These are phyloP conservation scores for Zaprionus kolodkinae DNA, from an alignment of 1,140 invertebrate species.

Conservation along the genomic window DNA sequence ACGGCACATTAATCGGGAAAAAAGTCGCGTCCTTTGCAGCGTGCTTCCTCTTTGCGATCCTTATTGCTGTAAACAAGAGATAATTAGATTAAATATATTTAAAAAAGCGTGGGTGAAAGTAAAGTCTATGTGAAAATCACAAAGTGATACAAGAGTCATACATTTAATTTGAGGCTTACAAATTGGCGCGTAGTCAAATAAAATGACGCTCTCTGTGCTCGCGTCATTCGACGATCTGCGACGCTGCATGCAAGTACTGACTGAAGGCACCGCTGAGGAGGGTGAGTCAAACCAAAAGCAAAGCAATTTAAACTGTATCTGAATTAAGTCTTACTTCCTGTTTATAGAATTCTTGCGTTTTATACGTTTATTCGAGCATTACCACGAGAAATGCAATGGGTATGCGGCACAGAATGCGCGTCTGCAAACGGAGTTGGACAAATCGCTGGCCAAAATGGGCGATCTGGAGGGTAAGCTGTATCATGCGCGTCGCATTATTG, in stretches of 20 bases:
- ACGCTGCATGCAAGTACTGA: constrained; percentile 87
- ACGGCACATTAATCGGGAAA: constrained; percentile 61
- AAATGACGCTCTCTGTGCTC: constrained; percentile 85
- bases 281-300: constrained; percentile 83
- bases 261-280: constrained; percentile 88
- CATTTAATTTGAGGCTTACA: constrained; percentile 10
- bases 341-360: constrained; percentile 89
- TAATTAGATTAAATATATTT: not conserved
- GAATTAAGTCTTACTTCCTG: not conserved
- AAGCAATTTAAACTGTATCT: not conserved
- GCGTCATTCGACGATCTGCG: constrained; percentile 88
- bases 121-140: not conserved
- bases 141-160: not conserved
- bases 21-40: constrained; percentile 65
- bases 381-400: constrained; percentile 88
- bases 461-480: constrained; percentile 91
- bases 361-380: constrained; percentile 89
- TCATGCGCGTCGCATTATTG: constrained; percentile 90
- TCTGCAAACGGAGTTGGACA: constrained; percentile 88
- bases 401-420: constrained; percentile 88
- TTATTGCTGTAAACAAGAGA: constrained; percentile 28
- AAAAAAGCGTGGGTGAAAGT: not conserved
- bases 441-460: constrained; percentile 87
- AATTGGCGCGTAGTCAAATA: constrained; percentile 45
- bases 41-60: constrained; percentile 50